Conservation (phyloP, 2,797 vertebrate genomes). For the Phylloscopus collybita region DNA sequence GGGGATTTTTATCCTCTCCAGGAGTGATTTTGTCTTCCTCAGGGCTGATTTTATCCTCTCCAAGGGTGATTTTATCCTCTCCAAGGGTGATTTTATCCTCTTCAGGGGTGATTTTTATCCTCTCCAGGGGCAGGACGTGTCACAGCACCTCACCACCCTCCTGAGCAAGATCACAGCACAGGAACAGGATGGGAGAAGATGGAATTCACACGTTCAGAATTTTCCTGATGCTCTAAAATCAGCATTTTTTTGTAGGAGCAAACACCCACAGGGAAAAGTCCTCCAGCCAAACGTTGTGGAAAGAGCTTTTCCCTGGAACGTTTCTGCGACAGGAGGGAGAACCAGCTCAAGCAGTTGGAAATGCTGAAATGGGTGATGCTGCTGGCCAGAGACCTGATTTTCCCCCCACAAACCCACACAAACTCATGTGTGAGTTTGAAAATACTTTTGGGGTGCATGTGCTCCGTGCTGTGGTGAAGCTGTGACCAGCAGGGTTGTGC, state of each 20-base stretch:
- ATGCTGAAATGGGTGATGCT: neutral
- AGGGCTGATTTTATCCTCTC: neutral
- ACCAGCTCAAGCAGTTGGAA: neutral
- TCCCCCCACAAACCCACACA: neutral
- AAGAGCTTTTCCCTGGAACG: neutral
- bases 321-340: neutral
- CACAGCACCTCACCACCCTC: accelerated
- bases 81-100: neutral
- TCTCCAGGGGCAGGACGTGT: neutral
- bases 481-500: accelerated
- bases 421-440: neutral
- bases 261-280: neutral
- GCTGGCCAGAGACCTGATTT: neutral
- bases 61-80: neutral
- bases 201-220: accelerated
- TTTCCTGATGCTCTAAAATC: neutral
- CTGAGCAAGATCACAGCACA: neutral
- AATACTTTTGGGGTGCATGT: neutral
- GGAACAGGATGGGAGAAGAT: neutral
- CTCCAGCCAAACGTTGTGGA: neutral
- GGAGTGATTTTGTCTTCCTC: neutral
- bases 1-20: neutral
- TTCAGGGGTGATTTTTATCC: neutral
- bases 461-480: accelerated
- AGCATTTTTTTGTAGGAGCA: neutral